Conservation (phyloP, 64 coral and sea anemone species). For the Platygyra sinensis region DNA sequence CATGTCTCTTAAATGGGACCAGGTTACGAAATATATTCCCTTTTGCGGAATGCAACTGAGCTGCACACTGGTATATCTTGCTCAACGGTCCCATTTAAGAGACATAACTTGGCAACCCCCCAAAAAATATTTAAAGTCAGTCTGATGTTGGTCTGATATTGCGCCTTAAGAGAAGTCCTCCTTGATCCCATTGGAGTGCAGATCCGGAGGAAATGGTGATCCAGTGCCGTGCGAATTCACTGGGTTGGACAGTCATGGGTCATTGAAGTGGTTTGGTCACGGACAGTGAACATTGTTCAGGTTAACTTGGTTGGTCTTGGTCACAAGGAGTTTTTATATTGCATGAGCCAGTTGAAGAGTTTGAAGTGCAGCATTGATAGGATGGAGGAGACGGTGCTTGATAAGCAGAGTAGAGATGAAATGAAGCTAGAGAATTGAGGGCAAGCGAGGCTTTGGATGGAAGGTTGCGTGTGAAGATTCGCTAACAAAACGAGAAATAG, state of each 20-base stretch:
- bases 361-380: background rate
- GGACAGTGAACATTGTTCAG: background rate
- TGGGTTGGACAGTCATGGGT: slow-evolving; percentile 15
- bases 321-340: background rate
- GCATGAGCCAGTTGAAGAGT: background rate
- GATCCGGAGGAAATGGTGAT: no score
- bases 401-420: background rate
- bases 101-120: no score
- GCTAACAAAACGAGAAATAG: slow-evolving; percentile 26
- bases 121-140: no score
- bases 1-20: no score
- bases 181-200: no score
- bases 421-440: background rate
- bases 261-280: background rate
- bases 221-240: slow-evolving; percentile 4
- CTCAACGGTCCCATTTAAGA: no score
- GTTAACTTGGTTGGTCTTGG: background rate
- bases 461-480: background rate
- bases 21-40: no score
- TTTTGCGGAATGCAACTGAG: no score
- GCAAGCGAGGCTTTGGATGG: background rate
- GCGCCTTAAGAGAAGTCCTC: no score
- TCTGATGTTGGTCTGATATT: no score
- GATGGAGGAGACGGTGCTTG: no score
- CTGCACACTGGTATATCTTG: no score